These are phyloP conservation scores for Orientallactaga sibirica DNA, from an alignment of 2,797 vertebrate species.

Conservation along the genomic window DNA sequence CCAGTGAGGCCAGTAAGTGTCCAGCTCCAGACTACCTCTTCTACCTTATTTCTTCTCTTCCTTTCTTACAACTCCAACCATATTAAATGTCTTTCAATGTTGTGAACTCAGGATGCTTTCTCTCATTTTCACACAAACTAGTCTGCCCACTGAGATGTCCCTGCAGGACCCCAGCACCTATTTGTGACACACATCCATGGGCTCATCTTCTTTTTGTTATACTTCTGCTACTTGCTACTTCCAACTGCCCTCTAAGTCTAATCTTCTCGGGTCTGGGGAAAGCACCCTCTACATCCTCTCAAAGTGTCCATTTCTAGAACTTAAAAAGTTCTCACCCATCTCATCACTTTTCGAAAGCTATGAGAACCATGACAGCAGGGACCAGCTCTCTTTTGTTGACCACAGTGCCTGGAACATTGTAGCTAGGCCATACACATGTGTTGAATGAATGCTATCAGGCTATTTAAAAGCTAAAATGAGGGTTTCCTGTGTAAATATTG, in stretches of 20 bases:
- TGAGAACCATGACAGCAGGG: neutral
- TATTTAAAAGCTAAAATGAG: neutral
- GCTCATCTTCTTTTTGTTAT: neutral
- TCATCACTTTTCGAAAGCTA: neutral
- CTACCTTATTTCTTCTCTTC: neutral
- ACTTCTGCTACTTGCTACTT: neutral
- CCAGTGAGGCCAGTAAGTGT: neutral
- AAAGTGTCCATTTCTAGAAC: neutral
- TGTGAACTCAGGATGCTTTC: neutral
- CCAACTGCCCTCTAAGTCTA: neutral
- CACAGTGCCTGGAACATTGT: neutral
- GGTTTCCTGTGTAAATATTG: neutral
- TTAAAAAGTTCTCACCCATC: neutral
- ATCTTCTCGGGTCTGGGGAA: neutral
- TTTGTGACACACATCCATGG: too few relatives aligned
- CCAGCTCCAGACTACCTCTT: accelerated
- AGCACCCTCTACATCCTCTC: neutral
- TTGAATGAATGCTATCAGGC: neutral
- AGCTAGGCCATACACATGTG: neutral
- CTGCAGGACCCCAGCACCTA: neutral
- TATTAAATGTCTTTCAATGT: accelerated
- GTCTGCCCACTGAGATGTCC: neutral
- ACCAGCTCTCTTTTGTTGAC: neutral
- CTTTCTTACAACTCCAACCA: neutral
- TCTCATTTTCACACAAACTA: neutral